Evolutionary conservation across 2,797 vertebrate species (phyloP).

Genomic region (Diplodus puntazzo): DNA sequence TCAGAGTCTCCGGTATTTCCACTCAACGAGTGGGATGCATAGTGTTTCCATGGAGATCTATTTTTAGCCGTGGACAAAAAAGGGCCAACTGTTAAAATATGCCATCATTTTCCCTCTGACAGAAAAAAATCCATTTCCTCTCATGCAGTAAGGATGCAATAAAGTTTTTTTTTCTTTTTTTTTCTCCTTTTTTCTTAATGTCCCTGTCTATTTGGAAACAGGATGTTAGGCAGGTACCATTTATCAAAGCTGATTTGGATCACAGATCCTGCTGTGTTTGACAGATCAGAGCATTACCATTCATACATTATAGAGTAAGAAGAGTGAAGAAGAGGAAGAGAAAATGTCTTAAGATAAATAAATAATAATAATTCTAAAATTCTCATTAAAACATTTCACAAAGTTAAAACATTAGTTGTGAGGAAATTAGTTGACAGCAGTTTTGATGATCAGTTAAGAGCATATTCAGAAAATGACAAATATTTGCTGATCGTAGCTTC

Average conservation of each 20-base stretch:
- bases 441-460: background rate
- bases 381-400: no score
- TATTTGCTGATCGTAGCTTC: background rate
- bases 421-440: background rate
- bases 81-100: conserved; percentile 84
- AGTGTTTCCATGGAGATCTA: conserved; percentile 89
- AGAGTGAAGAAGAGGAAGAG: background rate
- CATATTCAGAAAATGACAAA: background rate
- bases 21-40: conserved; percentile 82
- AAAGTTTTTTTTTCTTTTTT: conserved; percentile 25
- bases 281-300: conserved; percentile 41
- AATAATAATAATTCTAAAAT: background rate
- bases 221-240: conserved; percentile 22
- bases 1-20: conserved; percentile 74
- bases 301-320: conserved; percentile 30
- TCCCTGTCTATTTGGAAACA: conserved; percentile 44
- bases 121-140: conserved; percentile 54
- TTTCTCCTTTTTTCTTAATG: background rate
- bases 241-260: conserved; percentile 45
- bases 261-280: conserved; percentile 33
- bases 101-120: conserved; percentile 73
- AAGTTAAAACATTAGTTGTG: background rate
- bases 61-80: conserved; percentile 81
- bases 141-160: conserved; percentile 30
- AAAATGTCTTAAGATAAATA: background rate